Evolutionary conservation across 2,888 invertebrate species (phyloP), one percentile per base, ranked within the genome.

Genomic region (Eupithecia exiguata): DNA sequence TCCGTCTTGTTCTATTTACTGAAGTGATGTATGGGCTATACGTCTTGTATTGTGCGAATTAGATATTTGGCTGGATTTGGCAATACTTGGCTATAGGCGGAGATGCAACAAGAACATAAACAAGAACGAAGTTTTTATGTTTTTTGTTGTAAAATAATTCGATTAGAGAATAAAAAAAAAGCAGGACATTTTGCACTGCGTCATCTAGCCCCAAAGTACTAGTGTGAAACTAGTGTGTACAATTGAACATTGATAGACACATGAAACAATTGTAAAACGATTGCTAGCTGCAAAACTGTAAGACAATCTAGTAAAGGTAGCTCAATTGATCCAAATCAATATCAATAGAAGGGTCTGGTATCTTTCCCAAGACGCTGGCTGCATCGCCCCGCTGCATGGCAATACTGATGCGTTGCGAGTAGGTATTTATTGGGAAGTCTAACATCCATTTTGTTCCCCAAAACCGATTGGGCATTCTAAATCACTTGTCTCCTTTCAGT

Each of bases 1-100:
- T 84, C 78, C 80, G 82, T 82, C 78, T 69, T 69, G 67, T 53
- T 53, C 68, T 77, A 76, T 72, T 76, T 75, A 61, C 72, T 69
- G 53, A 70, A 69, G 62, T 40, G 69, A 72, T 75, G 61, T 69
- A 65, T 65, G 5, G 18, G 21, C 40, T 38, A 36, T 63, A 43
- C 38, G 16, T 63, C 21, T 49, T 10, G 62, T 30, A 16, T 69
- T 36, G n/a, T 18, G 62, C 12, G 43, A 43, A 62, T 62, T 61
- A 61, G 18, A 0, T 61, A 12, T 65, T 10, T 58, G 21, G 58
- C 1, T 58, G 25, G 21, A 5, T 53, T 53, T 21, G 12, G 10
- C 10, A 10, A 53, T 46, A 46, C 12, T 40, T 40, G 12, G 12
- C 1, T 14, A 40, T 14, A 40, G 40, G 46, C 0, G n/a, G n/a